Evolutionary conservation across 2,888 invertebrate species (phyloP).

Genomic region (Pardosa pseudoannulata): DNA sequence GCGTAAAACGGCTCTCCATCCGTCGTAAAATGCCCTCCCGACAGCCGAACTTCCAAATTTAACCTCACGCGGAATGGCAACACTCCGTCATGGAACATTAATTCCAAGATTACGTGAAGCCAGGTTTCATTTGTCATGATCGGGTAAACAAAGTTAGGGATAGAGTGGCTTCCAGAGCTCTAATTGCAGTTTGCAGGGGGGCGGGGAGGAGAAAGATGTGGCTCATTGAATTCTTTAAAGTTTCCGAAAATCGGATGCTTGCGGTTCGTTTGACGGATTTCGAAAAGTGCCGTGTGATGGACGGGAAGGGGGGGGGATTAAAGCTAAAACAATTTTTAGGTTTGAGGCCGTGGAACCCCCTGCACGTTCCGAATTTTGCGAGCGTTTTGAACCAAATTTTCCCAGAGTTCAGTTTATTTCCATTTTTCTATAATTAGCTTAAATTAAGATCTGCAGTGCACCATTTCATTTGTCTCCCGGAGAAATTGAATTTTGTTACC

Average conservation of each 20-base stretch:
- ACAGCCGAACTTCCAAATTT: slow-evolving; percentile 48
- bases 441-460: no score
- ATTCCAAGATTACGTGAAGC: slow-evolving; percentile 61
- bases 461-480: no score
- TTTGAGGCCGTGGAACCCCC: no score
- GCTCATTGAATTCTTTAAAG: slow-evolving; percentile 44
- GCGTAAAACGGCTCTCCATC: background rate
- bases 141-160: slow-evolving; percentile 58
- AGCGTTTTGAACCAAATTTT: background rate
- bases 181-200: slow-evolving; percentile 47
- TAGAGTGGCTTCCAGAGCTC: background rate
- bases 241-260: slow-evolving; percentile 16
- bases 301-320: no score
- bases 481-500: no score
- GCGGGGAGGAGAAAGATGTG: slow-evolving; percentile 40
- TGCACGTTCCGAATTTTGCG: background rate
- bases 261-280: slow-evolving; percentile 16
- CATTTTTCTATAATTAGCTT: no score
- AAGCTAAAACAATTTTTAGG: background rate
- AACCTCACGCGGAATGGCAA: slow-evolving; percentile 59
- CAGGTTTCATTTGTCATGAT: slow-evolving; percentile 65
- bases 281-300: background rate
- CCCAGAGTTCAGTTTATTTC: no score
- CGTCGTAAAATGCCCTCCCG: background rate
- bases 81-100: slow-evolving; percentile 65